phyloP scores from a whole-genome alignment of 2,797 vertebrate genomes.

The Amblyraja radiata region DNA sequence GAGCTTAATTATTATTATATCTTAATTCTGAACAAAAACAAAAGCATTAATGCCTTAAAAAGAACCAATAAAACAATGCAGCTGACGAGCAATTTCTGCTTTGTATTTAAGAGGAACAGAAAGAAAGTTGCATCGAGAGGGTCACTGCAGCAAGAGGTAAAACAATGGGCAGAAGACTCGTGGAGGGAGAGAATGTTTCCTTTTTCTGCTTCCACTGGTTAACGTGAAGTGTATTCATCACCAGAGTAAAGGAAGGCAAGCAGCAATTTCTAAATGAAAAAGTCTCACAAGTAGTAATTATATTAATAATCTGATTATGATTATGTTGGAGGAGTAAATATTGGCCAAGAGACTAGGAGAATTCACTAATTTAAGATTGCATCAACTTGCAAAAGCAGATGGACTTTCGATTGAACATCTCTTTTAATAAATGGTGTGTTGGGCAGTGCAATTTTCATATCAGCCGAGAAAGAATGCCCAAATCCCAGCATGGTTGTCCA shows the following conservation, averaged over 20 bases:
- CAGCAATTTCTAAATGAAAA: background rate
- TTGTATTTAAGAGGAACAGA: background rate
- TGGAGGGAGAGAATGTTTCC: background rate
- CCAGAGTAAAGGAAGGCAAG: background rate
- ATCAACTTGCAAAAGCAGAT: background rate
- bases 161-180: background rate
- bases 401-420: background rate
- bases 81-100: background rate
- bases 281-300: background rate
- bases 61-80: background rate
- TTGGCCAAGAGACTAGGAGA: too few species aligned
- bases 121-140: background rate
- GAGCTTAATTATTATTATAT: background rate
- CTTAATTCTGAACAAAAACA: too few species aligned
- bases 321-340: too few species aligned
- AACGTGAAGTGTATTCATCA: background rate
- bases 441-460: background rate
- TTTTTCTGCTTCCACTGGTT: background rate
- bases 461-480: background rate
- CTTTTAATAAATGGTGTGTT: background rate
- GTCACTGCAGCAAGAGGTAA: background rate
- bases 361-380: background rate
- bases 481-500: background rate
- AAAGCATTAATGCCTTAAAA: background rate
- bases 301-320: background rate